Percentiles rank a stretch among this genome's conserved stretches.
Evolutionary conservation across 2,113 vertebrate species (phyloP).

Genomic region (Cyprinus carpio): DNA sequence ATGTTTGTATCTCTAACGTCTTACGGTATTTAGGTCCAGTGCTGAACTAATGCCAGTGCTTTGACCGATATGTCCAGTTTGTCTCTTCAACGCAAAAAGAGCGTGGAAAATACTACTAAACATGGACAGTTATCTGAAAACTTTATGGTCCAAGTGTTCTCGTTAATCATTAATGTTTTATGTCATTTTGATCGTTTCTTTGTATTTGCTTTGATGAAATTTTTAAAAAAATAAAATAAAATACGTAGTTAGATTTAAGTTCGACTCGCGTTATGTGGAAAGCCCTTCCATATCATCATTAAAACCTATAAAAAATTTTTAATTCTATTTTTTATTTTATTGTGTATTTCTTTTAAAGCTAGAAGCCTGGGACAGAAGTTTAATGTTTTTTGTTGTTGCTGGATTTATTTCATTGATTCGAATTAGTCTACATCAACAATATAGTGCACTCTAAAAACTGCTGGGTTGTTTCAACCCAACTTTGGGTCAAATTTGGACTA

Average conservation of each 20-base stretch:
- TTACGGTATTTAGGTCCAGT: background rate
- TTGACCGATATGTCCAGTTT: background rate
- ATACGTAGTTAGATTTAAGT: background rate
- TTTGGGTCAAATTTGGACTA: too few species aligned
- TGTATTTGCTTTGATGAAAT: background rate
- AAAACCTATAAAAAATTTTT: background rate
- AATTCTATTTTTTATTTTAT: background rate
- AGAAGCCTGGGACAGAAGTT: background rate
- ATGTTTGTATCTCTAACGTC: background rate
- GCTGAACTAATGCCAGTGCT: background rate
- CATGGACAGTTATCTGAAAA: background rate
- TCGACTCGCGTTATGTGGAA: background rate
- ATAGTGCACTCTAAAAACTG: too few species aligned
- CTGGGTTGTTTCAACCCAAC: too few species aligned
- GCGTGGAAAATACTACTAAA: background rate
- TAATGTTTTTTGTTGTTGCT: background rate
- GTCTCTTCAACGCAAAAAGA: too few species aligned
- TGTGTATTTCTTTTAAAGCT: background rate
- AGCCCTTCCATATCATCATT: background rate
- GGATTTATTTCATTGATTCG: background rate
- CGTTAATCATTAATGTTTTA: background rate
- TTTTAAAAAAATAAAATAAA: background rate
- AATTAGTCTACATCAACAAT: background rate
- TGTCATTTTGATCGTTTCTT: background rate
- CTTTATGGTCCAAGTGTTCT: background rate